A percentile compares a stretch with the other conserved stretches of the same genome.
Conservation (phyloP, 2,888 invertebrate genomes). For the Zygothrica quintamaculata region DNA sequence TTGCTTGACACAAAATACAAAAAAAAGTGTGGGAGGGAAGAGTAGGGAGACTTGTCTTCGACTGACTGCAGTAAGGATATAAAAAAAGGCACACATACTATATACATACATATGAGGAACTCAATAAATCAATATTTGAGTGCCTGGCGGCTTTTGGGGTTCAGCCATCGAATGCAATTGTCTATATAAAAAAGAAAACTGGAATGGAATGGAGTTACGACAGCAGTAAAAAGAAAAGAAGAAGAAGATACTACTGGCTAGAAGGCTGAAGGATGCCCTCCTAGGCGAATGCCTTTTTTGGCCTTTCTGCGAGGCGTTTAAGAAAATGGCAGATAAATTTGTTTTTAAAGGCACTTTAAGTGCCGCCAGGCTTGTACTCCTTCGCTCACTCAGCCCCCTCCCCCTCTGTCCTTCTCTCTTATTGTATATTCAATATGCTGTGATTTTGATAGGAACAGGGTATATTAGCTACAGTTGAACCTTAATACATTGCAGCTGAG, state of each 20-base stretch:
- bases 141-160: conserved; percentile 21
- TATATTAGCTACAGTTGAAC: not conserved
- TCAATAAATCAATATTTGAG: conserved; percentile 76
- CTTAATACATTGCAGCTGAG: too few relatives aligned
- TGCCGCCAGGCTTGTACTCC: conserved; percentile 8
- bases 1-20: too few relatives aligned
- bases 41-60: not conserved
- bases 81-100: conserved; percentile 13
- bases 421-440: conserved; percentile 7
- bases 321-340: conserved; percentile 74
- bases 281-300: conserved; percentile 26
- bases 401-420: too few relatives aligned
- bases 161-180: conserved; percentile 61
- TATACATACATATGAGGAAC: conserved; percentile 57
- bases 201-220: conserved; percentile 13
- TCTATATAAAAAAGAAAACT: conserved; percentile 46
- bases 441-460: not conserved
- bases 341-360: conserved; percentile 56
- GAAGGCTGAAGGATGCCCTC: not conserved
- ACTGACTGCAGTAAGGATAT: conserved; percentile 33
- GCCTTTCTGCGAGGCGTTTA: conserved; percentile 42
- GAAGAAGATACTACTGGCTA: conserved; percentile 16
- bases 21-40: too few relatives aligned
- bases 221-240: conserved; percentile 20
- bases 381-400: too few relatives aligned